A percentile compares a stretch with the other conserved stretches of the same genome.
Evolutionary conservation across 2,888 invertebrate genomes (phyloP).

Genomic region (Synanthedon myopaeformis): DNA sequence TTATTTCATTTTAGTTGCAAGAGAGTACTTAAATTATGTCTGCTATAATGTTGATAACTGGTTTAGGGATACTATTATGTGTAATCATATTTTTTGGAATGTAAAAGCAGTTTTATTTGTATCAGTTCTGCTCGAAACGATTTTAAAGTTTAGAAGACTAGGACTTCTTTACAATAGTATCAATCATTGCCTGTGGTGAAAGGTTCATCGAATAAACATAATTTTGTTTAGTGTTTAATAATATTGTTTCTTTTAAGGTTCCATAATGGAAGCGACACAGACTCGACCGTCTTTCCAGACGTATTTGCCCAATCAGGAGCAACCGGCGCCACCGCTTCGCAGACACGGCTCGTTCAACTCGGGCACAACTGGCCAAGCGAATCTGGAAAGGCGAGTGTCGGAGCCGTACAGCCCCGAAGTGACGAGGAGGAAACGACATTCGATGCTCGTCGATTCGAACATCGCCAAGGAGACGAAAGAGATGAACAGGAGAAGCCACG

Average conservation of each 20-base stretch:
- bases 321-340: constrained; percentile 28
- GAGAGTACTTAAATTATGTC: no score
- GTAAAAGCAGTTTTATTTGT: no score
- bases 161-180: no score
- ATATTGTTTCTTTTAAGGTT: constrained; percentile 38
- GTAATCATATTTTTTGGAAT: no score
- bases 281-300: constrained; percentile 69
- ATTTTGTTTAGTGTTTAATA: neutral
- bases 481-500: constrained; percentile 45
- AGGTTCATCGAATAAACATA: no score
- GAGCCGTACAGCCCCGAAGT: constrained; percentile 57
- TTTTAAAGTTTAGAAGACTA: no score
- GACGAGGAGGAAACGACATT: constrained; percentile 53
- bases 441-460: constrained; percentile 56
- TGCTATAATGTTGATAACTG: no score
- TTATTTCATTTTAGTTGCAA: no score
- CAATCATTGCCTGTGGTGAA: no score
- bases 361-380: constrained; percentile 17
- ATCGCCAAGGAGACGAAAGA: constrained; percentile 47
- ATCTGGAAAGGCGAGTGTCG: constrained; percentile 45
- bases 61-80: no score
- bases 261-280: constrained; percentile 79
- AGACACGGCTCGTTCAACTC: constrained; percentile 40
- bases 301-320: constrained; percentile 48
- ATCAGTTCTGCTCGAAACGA: no score